Evolutionary conservation across 1,140 invertebrate genomes (phyloP).

Genomic region (Drosophila nasuta): DNA sequence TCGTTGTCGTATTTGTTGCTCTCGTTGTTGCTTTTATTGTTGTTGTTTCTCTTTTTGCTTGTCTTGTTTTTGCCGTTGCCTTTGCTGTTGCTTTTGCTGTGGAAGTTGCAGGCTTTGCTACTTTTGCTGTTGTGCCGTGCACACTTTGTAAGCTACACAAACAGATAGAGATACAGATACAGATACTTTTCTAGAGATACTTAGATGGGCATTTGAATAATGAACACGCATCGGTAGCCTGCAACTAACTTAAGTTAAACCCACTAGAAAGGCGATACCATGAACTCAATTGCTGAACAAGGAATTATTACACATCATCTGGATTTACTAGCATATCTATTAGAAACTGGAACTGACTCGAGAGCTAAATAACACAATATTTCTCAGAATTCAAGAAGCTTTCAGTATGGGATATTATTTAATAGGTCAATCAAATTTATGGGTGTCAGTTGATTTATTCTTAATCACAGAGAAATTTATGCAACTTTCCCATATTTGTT

Average conservation of each 20-base stretch:
- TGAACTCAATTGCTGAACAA: slow-evolving; percentile 28
- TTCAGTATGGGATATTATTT: no score
- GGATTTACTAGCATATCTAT: background rate
- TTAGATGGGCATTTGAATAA: slow-evolving; percentile 79
- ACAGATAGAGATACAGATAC: slow-evolving; percentile 31
- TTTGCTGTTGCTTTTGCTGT: slow-evolving; percentile 45
- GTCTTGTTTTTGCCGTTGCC: slow-evolving; percentile 50
- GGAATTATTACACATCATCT: slow-evolving; percentile 12
- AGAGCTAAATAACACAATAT: no score
- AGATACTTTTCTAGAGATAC: slow-evolving; percentile 49
- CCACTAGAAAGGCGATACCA: slow-evolving; percentile 20
- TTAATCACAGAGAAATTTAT: no score
- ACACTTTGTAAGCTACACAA: slow-evolving; percentile 27
- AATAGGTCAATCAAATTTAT: no score
- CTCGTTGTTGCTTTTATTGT: slow-evolving; percentile 36
- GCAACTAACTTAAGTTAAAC: slow-evolving; percentile 52
- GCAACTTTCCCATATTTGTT: no score
- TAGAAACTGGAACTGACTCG: background rate
- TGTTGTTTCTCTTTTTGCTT: slow-evolving; percentile 55
- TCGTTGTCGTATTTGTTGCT: slow-evolving; percentile 43
- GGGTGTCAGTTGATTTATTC: no score
- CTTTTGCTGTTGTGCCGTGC: slow-evolving; percentile 40
- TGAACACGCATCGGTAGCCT: slow-evolving; percentile 33
- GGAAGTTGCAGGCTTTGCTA: slow-evolving; percentile 20
- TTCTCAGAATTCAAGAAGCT: no score